Percentiles rank a stretch among this genome's conserved stretches.
Evolutionary conservation across 2,797 vertebrate species (phyloP).

Genomic region (Squalus acanthias): DNA sequence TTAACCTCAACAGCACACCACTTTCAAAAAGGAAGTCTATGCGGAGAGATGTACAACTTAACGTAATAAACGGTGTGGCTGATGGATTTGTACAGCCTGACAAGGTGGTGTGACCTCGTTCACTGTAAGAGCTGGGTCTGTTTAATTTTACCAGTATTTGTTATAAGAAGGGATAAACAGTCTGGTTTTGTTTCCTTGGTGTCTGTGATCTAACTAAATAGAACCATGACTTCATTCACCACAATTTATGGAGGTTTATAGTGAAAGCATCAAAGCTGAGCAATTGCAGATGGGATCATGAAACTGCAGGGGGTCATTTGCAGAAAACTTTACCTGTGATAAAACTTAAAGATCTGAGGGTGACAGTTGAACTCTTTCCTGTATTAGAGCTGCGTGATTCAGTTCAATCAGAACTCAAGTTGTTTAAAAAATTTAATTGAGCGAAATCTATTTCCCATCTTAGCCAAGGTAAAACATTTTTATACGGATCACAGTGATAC

Average conservation of each 20-base stretch:
- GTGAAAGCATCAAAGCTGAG: not conserved
- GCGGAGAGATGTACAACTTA: not conserved
- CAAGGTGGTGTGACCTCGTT: not conserved
- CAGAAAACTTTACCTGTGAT: not conserved
- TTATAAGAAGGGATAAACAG: not conserved
- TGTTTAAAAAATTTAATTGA: not conserved
- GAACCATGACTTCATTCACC: not conserved
- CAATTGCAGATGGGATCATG: not conserved
- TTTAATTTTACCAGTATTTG: constrained; percentile 6
- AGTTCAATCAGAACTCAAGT: not conserved
- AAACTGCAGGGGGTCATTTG: not conserved
- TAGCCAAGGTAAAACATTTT: not conserved
- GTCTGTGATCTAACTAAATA: not conserved
- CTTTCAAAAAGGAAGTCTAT: not conserved
- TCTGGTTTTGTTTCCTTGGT: constrained; percentile 13
- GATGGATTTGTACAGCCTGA: not conserved
- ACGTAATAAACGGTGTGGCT: not conserved
- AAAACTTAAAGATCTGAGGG: not conserved
- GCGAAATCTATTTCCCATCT: not conserved
- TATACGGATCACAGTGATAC: not conserved
- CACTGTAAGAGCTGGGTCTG: not conserved
- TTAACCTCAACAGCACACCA: not conserved
- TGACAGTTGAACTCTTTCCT: not conserved
- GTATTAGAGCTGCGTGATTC: not conserved
- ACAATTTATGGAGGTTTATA: not conserved